Percentiles rank a stretch among this genome's conserved stretches.
Evolutionary conservation across 2,888 invertebrate species (phyloP).

Genomic region (Griposia aprilina): DNA sequence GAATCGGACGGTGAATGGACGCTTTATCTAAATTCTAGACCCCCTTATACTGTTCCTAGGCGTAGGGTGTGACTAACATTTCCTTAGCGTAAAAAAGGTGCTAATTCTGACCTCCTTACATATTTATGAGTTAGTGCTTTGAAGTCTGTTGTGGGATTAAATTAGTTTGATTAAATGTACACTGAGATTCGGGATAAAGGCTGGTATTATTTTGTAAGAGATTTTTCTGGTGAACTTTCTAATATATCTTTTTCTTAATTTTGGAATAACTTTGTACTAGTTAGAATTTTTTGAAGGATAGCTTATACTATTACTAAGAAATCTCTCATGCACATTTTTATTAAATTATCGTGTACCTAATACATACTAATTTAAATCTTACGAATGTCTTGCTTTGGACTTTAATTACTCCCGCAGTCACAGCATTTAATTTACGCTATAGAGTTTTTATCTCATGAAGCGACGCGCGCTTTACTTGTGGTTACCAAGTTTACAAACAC

Average conservation of each 20-base stretch:
- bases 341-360: neutral
- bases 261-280: neutral
- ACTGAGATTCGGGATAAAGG: neutral
- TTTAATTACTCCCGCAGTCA: neutral
- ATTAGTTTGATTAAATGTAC: slow-evolving; percentile 35
- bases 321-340: neutral
- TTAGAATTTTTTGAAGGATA: no score
- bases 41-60: neutral
- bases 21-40: slow-evolving; percentile 20
- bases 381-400: neutral
- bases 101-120: slow-evolving; percentile 5
- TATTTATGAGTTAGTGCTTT: slow-evolving; percentile 33
- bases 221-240: neutral
- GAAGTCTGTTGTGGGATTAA: slow-evolving; percentile 17
- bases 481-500: neutral
- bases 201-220: neutral
- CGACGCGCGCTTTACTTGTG: neutral
- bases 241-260: neutral
- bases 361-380: neutral
- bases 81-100: neutral
- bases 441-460: neutral
- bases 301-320: neutral
- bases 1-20: neutral
- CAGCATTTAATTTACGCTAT: neutral
- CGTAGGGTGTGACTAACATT: neutral